Conservation (phyloP, 2,113 vertebrate species). For the Channa argus region DNA sequence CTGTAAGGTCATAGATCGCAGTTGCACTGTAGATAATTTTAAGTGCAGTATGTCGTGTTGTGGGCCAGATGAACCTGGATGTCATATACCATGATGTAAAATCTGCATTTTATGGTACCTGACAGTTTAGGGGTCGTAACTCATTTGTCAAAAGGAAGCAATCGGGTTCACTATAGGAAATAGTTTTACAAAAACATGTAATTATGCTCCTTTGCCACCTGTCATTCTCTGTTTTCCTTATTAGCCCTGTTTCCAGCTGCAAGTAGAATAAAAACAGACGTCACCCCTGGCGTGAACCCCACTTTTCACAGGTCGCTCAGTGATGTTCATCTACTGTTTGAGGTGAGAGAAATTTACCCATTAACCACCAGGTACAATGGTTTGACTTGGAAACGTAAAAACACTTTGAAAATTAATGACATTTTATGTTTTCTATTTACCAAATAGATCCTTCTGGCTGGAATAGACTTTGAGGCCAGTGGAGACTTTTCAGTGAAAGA, state of each 20-base stretch:
- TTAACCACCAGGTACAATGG: no score
- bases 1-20: conserved; percentile 48
- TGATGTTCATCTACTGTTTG: conserved; percentile 89
- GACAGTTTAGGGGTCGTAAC: not conserved
- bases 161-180: conserved; percentile 1
- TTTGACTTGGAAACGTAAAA: no score
- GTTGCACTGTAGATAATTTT: not conserved
- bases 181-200: not conserved
- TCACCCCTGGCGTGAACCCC: conserved; percentile 58
- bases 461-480: conserved; percentile 81
- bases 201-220: not conserved
- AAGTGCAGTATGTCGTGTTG: not conserved
- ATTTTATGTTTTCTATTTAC: not conserved
- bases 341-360: conserved; percentile 74
- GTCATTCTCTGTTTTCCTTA: conserved; percentile 43
- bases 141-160: conserved; percentile 11
- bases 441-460: conserved; percentile 87
- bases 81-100: conserved; percentile 18
- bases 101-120: conserved; percentile 1
- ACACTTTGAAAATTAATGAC: no score
- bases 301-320: conserved; percentile 85
- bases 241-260: conserved; percentile 86
- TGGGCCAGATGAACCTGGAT: not conserved
- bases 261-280: conserved; percentile 82
- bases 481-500: conserved; percentile 85